These are phyloP conservation scores for Baryphthengus martii DNA, from an alignment of 2,113 vertebrate species.

Conservation along the genomic window DNA sequence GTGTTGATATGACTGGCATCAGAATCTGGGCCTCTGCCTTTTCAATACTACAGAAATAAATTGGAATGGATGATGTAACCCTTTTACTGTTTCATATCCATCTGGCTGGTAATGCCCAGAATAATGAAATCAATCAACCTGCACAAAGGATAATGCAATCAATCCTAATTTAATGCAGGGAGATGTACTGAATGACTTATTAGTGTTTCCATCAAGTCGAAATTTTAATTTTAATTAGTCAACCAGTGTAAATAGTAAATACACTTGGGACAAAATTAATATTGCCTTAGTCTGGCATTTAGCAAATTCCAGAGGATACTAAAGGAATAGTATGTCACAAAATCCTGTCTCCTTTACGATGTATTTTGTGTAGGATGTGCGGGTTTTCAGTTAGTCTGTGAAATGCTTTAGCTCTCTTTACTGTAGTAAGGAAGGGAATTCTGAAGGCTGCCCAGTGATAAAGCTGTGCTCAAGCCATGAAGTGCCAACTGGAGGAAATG, in stretches of 20 bases:
- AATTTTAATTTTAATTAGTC: slow-evolving; percentile 30
- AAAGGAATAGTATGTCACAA: not conserved
- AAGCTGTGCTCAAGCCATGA: not conserved
- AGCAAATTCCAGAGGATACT: not conserved
- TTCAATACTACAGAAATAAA: slow-evolving; percentile 8
- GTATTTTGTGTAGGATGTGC: not conserved
- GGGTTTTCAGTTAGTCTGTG: not conserved
- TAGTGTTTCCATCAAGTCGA: not conserved
- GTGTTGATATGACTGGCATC: not conserved
- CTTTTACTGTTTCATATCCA: not conserved
- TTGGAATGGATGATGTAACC: not conserved
- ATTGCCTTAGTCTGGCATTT: not conserved
- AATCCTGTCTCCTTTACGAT: not conserved
- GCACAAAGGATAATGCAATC: slow-evolving; percentile 1
- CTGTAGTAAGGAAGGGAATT: not conserved
- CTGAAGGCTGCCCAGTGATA: not conserved
- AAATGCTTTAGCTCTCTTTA: not conserved
- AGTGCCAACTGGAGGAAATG: not conserved
- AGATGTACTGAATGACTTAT: not conserved
- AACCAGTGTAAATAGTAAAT: slow-evolving; percentile 3
- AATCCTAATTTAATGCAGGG: not conserved
- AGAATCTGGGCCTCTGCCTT: slow-evolving; percentile 24
- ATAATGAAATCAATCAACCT: slow-evolving; percentile 56
- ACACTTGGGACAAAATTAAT: not conserved
- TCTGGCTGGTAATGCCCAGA: slow-evolving; percentile 38